Evolutionary conservation across 2,113 vertebrate species (phyloP), one percentile per base, ranked within the genome.

Genomic region (Dryoscopus gambensis): DNA sequence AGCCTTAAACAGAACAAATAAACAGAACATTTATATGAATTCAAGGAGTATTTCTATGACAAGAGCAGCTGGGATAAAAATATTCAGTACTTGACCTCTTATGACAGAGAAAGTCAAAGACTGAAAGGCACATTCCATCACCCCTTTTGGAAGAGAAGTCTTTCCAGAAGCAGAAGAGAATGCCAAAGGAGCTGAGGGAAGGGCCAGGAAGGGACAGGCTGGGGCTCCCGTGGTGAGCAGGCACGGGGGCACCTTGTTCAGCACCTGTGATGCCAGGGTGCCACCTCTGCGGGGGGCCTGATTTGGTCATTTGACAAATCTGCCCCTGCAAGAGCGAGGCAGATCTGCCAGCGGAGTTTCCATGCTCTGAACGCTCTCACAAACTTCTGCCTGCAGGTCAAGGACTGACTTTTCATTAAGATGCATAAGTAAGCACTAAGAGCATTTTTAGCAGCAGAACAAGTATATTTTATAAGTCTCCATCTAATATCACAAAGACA

Each of bases 181-280:
- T 0, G 2, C 12, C 10, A 5, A 30, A 79, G 20, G 28, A 57
- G 11, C 18, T 15, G 8, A 24, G 2, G 23, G 56, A 62, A 65
- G 6, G 11, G 53, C 7, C 25, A 28, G 3, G 11, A 52, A 67
- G 20, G 75, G n/a, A 19, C 37, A 52, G 33, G 17, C 0, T 57
- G 65, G 47, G 69, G 9, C 10, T 77, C n/a, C 59, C 6, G 0
- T 1, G 4, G 0, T 0, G 7, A 57, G 22, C 37, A 44, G 28
- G 50, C 12, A 6, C 5, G 3, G 20, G 9, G 9, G 4, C 1
- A 2, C 46, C 15, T 75, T 1, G 7, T 22, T 22, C 44, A 59
- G 53, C 30, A 27, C 33, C 42, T 7, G 12, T 0, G 0, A 10
- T 12, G 7, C 21, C 15, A 2, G 3, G 0, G 25, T 19, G 67